phyloP scores from a whole-genome alignment of 2,888 invertebrate genomes.

The Lycophotia porphyrea region DNA sequence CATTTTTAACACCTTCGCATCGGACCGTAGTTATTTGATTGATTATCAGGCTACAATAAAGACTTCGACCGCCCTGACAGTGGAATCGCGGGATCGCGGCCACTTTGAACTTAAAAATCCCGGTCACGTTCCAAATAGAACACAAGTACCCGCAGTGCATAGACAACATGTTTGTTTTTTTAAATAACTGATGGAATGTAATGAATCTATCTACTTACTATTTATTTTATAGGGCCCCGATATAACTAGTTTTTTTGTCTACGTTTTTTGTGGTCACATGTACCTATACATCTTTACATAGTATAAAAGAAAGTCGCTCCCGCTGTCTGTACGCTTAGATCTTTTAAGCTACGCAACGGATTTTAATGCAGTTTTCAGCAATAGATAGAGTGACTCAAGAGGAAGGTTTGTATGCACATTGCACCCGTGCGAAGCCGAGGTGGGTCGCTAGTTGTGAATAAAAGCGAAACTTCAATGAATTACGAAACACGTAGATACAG shows the following conservation, averaged over 20 bases:
- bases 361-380: too few relatives aligned
- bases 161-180: conserved; percentile 43
- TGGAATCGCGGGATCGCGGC: conserved; percentile 10
- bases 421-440: too few relatives aligned
- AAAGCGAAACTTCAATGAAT: neutral
- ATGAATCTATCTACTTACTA: conserved; percentile 2
- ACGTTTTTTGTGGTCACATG: neutral
- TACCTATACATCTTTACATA: too few relatives aligned
- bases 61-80: conserved; percentile 36
- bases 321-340: too few relatives aligned
- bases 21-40: conserved; percentile 29
- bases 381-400: too few relatives aligned
- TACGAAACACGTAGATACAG: neutral
- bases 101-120: conserved; percentile 34
- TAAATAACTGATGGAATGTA: conserved; percentile 15
- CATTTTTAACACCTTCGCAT: conserved; percentile 20
- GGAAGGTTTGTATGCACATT: too few relatives aligned
- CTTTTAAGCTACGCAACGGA: too few relatives aligned
- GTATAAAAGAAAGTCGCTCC: too few relatives aligned
- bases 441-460: too few relatives aligned
- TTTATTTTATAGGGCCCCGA: neutral
- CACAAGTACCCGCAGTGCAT: conserved; percentile 35
- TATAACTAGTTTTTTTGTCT: neutral
- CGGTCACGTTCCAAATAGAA: conserved; percentile 47
- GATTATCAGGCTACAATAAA: conserved; percentile 20